phyloP scores from a whole-genome alignment of 2,888 invertebrate species.

The Hedya salicella region DNA sequence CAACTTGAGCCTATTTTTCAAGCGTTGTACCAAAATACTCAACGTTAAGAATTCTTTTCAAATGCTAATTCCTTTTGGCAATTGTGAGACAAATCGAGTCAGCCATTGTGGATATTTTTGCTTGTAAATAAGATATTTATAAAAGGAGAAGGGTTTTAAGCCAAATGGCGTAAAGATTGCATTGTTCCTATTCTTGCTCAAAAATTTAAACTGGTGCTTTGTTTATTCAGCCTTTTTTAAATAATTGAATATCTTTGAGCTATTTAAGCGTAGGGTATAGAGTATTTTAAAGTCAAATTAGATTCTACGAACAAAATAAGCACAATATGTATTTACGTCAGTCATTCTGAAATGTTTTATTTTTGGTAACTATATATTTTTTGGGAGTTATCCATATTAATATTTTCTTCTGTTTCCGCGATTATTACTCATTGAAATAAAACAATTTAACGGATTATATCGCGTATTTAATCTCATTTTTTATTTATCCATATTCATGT shows the following conservation, averaged over 20 bases:
- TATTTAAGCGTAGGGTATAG: background rate
- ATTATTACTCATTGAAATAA: no score
- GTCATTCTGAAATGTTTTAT: no score
- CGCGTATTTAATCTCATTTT: no score
- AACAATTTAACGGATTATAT: no score
- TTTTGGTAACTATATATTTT: no score
- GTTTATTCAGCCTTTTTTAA: constrained; percentile 11
- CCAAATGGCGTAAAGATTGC: constrained; percentile 13
- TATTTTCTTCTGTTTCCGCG: no score
- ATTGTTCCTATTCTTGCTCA: constrained; percentile 19
- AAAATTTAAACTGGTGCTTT: constrained; percentile 19
- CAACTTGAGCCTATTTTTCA: constrained; percentile 38
- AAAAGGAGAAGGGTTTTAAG: constrained; percentile 35
- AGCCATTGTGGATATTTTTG: constrained; percentile 34
- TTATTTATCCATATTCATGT: no score
- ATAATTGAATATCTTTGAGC: constrained; percentile 4
- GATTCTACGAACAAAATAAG: background rate
- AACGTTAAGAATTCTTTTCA: constrained; percentile 38
- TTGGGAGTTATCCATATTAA: no score
- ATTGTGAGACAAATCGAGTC: constrained; percentile 42
- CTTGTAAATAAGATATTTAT: constrained; percentile 42
- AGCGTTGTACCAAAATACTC: constrained; percentile 39
- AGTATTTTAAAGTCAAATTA: background rate
- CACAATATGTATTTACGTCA: no score
- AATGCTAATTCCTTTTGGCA: constrained; percentile 39